These are phyloP conservation scores for Amitus sp. DNA, from an alignment of 2,888 invertebrate species.

Conservation along the genomic window DNA sequence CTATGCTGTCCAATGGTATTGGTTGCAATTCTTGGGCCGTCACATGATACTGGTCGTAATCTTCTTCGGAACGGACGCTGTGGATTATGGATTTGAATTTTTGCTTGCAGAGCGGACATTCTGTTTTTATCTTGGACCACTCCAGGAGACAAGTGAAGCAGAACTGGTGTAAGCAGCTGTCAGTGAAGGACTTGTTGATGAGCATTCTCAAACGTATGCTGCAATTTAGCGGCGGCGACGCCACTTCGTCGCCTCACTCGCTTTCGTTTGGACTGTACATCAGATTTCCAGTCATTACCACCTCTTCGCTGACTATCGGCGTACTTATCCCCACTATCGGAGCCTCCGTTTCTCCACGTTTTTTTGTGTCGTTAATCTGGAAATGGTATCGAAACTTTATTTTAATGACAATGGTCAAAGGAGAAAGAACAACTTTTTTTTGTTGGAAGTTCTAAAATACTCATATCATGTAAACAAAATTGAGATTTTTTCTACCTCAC, in stretches of 20 bases:
- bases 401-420: too few relatives aligned
- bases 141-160: slow-evolving; percentile 92
- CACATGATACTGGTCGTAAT: slow-evolving; percentile 85
- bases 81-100: slow-evolving; percentile 91
- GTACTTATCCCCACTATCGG: too few relatives aligned
- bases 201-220: slow-evolving; percentile 91
- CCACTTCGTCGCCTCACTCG: slow-evolving; percentile 67
- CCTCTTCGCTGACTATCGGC: too few relatives aligned
- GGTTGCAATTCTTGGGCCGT: slow-evolving; percentile 55
- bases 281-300: too few relatives aligned
- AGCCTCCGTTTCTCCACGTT: too few relatives aligned
- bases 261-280: too few relatives aligned
- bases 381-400: too few relatives aligned
- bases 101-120: slow-evolving; percentile 94
- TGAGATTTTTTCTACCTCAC: too few relatives aligned
- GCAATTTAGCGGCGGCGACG: slow-evolving; percentile 87
- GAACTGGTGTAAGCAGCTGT: slow-evolving; percentile 93
- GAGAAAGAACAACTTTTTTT: too few relatives aligned
- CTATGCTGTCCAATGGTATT: slow-evolving; percentile 49
- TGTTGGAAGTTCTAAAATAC: too few relatives aligned
- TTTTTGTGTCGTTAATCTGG: too few relatives aligned
- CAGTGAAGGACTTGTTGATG: slow-evolving; percentile 89
- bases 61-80: slow-evolving; percentile 86
- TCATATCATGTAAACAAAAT: too few relatives aligned
- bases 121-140: slow-evolving; percentile 95